Base-by-base conservation (phyloP, 2,888 invertebrate species). In the Sisyra terminalis region DNA sequence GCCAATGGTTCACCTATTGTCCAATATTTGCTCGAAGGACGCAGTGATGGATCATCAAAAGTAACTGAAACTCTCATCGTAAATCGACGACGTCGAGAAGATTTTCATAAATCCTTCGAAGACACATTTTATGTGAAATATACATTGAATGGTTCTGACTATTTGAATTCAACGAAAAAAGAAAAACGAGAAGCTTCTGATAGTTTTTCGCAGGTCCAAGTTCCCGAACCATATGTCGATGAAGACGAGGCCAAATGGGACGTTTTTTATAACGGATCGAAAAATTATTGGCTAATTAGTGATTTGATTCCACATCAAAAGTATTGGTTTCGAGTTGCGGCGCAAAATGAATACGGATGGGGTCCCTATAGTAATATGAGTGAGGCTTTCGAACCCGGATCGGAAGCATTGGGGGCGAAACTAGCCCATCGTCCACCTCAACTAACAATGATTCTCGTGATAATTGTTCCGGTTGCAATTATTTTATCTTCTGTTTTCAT, bases 301-400 rank as follows among this genome's bases (percentile, higher is more conserved):
- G 75, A 75, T 11, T 63, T 78, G 41, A 69, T 71, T 42, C 67
- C 70, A 15, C 72, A 73, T 45, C 63, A 71, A 16, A 67, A 73
- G 39, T 79, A 82, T 51, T 65, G 70, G 42, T 87, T 87, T 56
- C 71, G 83, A 8, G 86, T 87, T 39, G 73, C 78, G 46, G 88
- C 90, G 0, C 66, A 70, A 44, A 93, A 92, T 60, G 64, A 68
- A 3, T 77, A 82, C 58, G 92, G 92, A 15, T 86, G 84, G 76
- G 84, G 90, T 45, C 70, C 75, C 11, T 78, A 78, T 58, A 89
- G 87, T 48, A 63, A 69, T 48, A 63, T 70, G 40, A 85, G 81
- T 49, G 68, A 70, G 24, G 66, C 72, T 29, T 70, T 76, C 50
- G 71, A 73, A 54, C 55, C 71, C 11, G 57, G 51, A 16, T 55